These are phyloP conservation scores for Lichenostomus cassidix DNA, from an alignment of 2,113 vertebrate species.

Conservation along the genomic window DNA sequence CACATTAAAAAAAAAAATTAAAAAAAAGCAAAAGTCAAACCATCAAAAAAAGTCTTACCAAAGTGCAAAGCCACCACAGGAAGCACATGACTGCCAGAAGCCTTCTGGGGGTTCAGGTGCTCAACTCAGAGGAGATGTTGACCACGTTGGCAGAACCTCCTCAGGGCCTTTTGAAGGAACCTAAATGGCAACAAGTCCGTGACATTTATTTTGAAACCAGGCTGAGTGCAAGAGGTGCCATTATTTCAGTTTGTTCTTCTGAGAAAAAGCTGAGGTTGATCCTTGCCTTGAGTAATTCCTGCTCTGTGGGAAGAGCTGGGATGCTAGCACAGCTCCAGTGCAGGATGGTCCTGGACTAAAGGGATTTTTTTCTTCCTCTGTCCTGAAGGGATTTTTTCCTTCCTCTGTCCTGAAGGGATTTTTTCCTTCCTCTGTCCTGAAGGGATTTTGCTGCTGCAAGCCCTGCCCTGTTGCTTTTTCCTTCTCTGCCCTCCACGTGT, in stretches of 20 bases:
- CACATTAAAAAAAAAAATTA: background rate
- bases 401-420: no score
- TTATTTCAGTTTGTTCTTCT: background rate
- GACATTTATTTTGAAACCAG: background rate
- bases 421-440: background rate
- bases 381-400: no score
- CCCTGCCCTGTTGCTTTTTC: background rate
- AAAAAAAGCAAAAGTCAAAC: background rate
- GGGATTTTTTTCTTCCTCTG: background rate
- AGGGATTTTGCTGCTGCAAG: background rate
- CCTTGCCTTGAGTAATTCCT: background rate
- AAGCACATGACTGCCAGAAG: background rate
- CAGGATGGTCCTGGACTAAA: background rate
- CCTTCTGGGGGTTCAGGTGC: background rate
- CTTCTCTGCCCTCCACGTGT: rapidly evolving
- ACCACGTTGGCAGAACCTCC: background rate
- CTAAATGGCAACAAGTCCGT: background rate
- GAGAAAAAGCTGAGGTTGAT: background rate
- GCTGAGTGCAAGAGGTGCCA: background rate
- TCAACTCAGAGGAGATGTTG: background rate
- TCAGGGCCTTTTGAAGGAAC: background rate
- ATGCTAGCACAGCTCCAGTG: background rate
- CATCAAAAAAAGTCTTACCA: slow-evolving; percentile 4
- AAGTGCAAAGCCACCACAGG: slow-evolving; percentile 47
- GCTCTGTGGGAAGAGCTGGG: background rate